Evolutionary conservation across 1,140 invertebrate genomes (phyloP).

Genomic region (Caerostris darwini): DNA sequence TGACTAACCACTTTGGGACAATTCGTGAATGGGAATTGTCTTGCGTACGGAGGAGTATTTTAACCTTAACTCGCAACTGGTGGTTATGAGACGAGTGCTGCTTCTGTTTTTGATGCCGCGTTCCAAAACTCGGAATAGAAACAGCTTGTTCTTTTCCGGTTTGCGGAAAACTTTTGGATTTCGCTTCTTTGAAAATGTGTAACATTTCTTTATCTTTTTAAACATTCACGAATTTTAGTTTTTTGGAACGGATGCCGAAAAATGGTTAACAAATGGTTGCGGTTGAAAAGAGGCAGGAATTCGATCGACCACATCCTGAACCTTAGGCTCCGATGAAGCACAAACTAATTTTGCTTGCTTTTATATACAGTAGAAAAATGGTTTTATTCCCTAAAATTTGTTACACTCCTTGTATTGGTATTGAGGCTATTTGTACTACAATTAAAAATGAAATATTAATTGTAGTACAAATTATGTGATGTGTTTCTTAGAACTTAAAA

Average conservation of each 20-base stretch:
- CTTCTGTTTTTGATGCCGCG: slow-evolving; percentile 27
- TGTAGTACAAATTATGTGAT: no score
- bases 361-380: no score
- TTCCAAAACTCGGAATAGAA: background rate
- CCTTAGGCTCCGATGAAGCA: no score
- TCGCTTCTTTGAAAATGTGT: background rate
- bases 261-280: no score
- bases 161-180: no score
- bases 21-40: slow-evolving; percentile 38
- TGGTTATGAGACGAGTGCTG: background rate
- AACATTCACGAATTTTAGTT: background rate
- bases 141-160: background rate
- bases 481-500: no score
- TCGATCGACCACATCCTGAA: slow-evolving; percentile 13
- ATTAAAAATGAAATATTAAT: no score
- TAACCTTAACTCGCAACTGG: background rate
- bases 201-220: background rate
- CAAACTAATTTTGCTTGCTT: no score
- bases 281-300: background rate
- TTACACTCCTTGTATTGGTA: no score
- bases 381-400: no score
- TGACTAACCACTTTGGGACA: slow-evolving; percentile 47
- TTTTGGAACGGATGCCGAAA: no score
- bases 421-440: no score
- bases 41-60: slow-evolving; percentile 12